Base-by-base conservation (phyloP, 2,888 invertebrate species). In the Trichopoda pennipes region DNA sequence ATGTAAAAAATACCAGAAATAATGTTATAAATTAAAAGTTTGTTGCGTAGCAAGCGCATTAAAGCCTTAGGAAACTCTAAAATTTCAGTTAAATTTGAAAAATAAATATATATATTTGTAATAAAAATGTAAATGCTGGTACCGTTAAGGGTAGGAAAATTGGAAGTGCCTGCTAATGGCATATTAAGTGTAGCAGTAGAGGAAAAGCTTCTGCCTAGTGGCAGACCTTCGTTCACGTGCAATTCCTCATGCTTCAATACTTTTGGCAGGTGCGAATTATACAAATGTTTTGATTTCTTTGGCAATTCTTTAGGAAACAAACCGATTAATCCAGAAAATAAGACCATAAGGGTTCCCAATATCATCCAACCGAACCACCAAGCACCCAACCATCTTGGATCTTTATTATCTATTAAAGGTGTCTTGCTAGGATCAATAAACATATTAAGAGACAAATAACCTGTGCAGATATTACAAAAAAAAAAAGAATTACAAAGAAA, bases 301-400 rank as follows among this genome's bases (percentile, higher is more conserved):
- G 90, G 91, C 77, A 91, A 78, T 83, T 89, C 86, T 68, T 91
- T 90, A 78, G 95, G 95, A 86, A 95, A 95, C 86, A 94, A 91
- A 1, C 94, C 93, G 80, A 95, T 92, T 1, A 95, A 90, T 16
- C 94, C 87, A 0, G 94, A 92, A 80, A 94, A 93, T 21, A 94
- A 84, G 19, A 93, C 90, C 93, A 94, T 94, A 0, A 93, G 88
- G 0, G 90, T 87, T 14, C 91, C 91, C 12, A 92, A 83, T 42
- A 93, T 91, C 28, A 93, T 92, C 93, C 93, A 93, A 16, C 94
- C 95, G n/a, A 95, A 90, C 95, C 95, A 95, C 95, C 95, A 95
- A 12, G 95, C 95, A 21, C 95, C 95, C 84, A 91, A 89, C 95
- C 95, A 95, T 84, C 95, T 91, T 2, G 95, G 94, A 88, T 94